These are phyloP conservation scores for Antheraea pernyi DNA, from an alignment of 1,140 invertebrate genomes.

Conservation along the genomic window DNA sequence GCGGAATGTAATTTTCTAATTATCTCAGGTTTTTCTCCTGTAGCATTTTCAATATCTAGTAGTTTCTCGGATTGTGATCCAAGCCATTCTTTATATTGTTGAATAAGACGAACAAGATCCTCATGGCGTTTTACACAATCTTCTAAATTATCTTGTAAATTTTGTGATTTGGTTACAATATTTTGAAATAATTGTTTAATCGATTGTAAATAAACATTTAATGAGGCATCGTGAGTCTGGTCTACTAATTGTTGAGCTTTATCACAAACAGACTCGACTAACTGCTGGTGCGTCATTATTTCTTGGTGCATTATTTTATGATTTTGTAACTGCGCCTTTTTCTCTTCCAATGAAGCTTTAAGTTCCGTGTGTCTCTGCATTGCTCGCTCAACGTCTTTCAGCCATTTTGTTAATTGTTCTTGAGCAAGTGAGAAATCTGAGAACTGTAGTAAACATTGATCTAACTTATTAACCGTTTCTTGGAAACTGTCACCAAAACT, in stretches of 20 bases:
- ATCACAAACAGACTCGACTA: constrained; percentile 94
- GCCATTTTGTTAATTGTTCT: constrained; percentile 95
- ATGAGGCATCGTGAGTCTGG: constrained; percentile 91
- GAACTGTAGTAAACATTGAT: constrained; percentile 93
- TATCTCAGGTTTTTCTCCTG: constrained; percentile 90
- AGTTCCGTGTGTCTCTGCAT: constrained; percentile 95
- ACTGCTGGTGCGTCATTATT: constrained; percentile 93
- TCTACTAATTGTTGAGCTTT: constrained; percentile 94
- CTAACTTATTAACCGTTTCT: constrained; percentile 87
- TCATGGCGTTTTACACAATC: constrained; percentile 92
- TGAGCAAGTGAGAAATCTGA: constrained; percentile 93
- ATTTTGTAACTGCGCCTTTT: constrained; percentile 95
- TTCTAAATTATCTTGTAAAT: constrained; percentile 91
- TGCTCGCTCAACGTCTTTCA: constrained; percentile 93
- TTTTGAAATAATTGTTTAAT: constrained; percentile 94
- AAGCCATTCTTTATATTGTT: constrained; percentile 89
- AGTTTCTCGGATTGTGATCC: constrained; percentile 88
- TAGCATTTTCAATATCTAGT: constrained; percentile 86
- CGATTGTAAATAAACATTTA: constrained; percentile 92
- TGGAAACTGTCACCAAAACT: constrained; percentile 91
- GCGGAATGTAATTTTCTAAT: constrained; percentile 86
- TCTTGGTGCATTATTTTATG: constrained; percentile 97
- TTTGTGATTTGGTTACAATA: constrained; percentile 92
- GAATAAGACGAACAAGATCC: constrained; percentile 85
- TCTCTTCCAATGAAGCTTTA: constrained; percentile 95